Percentiles rank a stretch among this genome's conserved stretches.
These are phyloP conservation scores for Drosophila persimilis DNA, from an alignment of 1,140 invertebrate genomes.

Conservation along the genomic window DNA sequence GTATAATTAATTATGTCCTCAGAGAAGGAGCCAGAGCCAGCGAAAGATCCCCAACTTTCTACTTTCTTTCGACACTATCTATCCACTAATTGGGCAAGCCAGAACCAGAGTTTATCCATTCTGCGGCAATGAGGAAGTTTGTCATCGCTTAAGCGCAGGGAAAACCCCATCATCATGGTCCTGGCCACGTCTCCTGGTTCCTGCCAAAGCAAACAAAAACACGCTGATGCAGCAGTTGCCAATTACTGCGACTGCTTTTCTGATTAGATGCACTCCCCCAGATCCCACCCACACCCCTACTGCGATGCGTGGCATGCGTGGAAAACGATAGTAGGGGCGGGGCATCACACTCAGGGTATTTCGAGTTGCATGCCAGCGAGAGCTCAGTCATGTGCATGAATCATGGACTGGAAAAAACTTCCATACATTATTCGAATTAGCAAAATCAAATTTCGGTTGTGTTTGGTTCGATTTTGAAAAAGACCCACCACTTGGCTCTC, in stretches of 20 bases:
- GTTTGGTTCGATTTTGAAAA: too few species aligned
- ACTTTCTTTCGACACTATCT: too few species aligned
- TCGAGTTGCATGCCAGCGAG: slow-evolving; percentile 4
- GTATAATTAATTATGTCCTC: slow-evolving; percentile 33
- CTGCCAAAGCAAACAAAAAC: slow-evolving; percentile 22
- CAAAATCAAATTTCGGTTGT: background rate
- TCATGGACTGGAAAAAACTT: slow-evolving; percentile 9
- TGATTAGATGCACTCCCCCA: slow-evolving; percentile 52
- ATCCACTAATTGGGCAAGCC: slow-evolving; percentile 23
- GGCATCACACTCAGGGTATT: too few species aligned
- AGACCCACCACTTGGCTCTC: too few species aligned
- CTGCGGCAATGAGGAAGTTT: slow-evolving; percentile 2
- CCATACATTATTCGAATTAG: background rate
- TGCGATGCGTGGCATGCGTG: background rate
- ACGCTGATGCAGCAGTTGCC: slow-evolving; percentile 44
- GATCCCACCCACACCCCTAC: background rate
- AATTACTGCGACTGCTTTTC: slow-evolving; percentile 50
- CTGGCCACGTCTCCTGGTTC: slow-evolving; percentile 5
- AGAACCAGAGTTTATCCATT: background rate
- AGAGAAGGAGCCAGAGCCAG: background rate
- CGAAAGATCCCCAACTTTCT: slow-evolving; percentile 10
- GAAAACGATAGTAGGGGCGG: background rate
- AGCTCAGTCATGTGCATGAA: slow-evolving; percentile 44
- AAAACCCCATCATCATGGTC: background rate
- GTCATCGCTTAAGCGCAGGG: background rate